These are phyloP conservation scores for Poeciliopsis turneri DNA, from an alignment of 2,797 vertebrate genomes.

Conservation along the genomic window DNA sequence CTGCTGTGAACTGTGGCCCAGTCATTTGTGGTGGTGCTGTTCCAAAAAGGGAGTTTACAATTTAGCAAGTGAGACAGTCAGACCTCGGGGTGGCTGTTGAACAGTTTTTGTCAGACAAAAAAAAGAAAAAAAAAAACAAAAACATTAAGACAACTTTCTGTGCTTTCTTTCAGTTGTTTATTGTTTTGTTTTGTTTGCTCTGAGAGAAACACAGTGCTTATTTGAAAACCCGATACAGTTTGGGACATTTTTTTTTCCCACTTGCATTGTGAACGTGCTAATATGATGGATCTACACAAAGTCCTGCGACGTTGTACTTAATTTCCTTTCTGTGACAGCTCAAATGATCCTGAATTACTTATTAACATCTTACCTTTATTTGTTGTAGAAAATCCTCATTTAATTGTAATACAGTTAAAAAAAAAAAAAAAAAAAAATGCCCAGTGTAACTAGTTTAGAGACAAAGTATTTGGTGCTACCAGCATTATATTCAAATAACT, in stretches of 20 bases:
- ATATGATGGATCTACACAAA: neutral
- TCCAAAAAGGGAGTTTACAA: constrained; percentile 13
- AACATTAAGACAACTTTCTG: constrained; percentile 6
- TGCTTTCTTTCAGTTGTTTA: constrained; percentile 2
- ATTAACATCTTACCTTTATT: constrained; percentile 4
- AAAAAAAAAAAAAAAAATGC: neutral
- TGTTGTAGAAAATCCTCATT: constrained; percentile 3
- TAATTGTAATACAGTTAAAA: constrained; percentile 8
- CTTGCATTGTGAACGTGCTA: neutral
- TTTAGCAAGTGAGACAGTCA: constrained; percentile 35
- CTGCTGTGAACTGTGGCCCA: constrained; percentile 43
- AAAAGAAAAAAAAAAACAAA: neutral
- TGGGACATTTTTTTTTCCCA: constrained; percentile 12
- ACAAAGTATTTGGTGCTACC: neutral
- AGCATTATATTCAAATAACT: constrained; percentile 3
- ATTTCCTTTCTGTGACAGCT: neutral
- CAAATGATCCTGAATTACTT: neutral
- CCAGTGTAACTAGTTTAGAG: constrained; percentile 1
- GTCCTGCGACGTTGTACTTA: neutral
- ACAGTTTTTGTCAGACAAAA: constrained; percentile 17
- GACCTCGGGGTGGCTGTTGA: constrained; percentile 14
- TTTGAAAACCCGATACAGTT: constrained; percentile 6
- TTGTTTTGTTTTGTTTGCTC: neutral
- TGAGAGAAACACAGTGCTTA: constrained; percentile 22
- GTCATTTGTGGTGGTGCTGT: constrained; percentile 24